phyloP scores from a whole-genome alignment of 2,797 vertebrate species.

The Sebastes iracundus region DNA sequence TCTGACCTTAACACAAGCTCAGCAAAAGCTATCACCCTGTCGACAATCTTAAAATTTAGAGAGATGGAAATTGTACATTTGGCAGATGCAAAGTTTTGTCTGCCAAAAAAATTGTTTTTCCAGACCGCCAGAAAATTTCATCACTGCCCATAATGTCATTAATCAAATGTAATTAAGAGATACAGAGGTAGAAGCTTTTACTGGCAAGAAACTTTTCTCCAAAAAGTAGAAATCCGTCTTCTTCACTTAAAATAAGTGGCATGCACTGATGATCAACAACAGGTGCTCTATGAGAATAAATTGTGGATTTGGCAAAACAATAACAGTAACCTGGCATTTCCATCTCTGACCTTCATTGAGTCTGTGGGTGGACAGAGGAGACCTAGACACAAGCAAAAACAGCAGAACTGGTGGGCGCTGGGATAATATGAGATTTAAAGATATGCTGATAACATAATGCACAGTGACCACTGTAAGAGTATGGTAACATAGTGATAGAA shows the following conservation, averaged over 20 bases:
- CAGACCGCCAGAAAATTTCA: neutral
- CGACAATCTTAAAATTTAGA: neutral
- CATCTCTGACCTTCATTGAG: constrained; percentile 50
- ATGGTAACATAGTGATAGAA: neutral
- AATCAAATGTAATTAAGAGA: constrained; percentile 11
- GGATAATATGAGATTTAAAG: constrained; percentile 31
- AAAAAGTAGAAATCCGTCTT: neutral
- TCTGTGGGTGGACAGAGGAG: constrained; percentile 59
- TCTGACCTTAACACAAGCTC: neutral
- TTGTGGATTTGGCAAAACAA: constrained; percentile 27
- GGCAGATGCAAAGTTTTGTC: constrained; percentile 11
- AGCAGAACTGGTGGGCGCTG: constrained; percentile 28
- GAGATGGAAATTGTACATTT: constrained; percentile 10
- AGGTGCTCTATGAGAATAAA: constrained; percentile 10
- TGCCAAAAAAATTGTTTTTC: constrained; percentile 5
- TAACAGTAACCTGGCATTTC: constrained; percentile 43
- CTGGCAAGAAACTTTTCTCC: neutral
- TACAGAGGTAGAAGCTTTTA: neutral
- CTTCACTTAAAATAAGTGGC: neutral
- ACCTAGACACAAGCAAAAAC: constrained; percentile 49
- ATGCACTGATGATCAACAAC: constrained; percentile 3
- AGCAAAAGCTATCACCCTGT: neutral
- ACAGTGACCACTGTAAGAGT: neutral
- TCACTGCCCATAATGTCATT: constrained; percentile 11
- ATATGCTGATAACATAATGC: constrained; percentile 1